phyloP scores from a whole-genome alignment of 2,113 vertebrate genomes.

The Nothoprocta pentlandii region DNA sequence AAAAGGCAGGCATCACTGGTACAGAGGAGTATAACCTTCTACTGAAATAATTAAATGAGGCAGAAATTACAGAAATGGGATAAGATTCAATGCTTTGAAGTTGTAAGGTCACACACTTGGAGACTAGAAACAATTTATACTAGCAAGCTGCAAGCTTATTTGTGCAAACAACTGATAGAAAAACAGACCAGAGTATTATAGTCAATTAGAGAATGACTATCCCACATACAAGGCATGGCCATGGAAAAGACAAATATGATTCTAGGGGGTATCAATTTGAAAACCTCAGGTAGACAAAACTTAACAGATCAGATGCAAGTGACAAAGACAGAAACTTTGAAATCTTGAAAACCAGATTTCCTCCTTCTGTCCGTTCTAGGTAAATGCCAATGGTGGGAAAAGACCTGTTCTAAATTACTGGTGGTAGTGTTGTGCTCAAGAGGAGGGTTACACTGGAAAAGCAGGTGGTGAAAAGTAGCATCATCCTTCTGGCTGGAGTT shows the following conservation, averaged over 20 bases:
- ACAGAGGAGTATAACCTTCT: background rate
- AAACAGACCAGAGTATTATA: background rate
- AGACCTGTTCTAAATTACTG: background rate
- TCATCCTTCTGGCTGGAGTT: background rate
- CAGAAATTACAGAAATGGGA: background rate
- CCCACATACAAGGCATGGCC: background rate
- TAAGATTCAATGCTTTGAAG: background rate
- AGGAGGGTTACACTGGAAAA: background rate
- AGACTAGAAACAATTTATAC: background rate
- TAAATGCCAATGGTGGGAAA: background rate
- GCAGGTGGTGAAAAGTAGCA: background rate
- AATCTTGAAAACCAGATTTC: background rate
- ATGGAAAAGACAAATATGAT: background rate
- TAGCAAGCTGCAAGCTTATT: background rate
- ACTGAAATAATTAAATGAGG: background rate
- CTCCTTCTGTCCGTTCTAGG: background rate
- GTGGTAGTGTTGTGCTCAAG: background rate
- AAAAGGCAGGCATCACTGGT: background rate
- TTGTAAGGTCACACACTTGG: background rate
- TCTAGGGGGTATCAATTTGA: background rate
- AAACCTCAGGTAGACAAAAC: background rate
- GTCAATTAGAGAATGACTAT: background rate
- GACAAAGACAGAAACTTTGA: background rate
- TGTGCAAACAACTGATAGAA: background rate
- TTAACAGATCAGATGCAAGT: background rate